Evolutionary conservation across 2,113 vertebrate species (phyloP).

Genomic region (Enhydra lutris): DNA sequence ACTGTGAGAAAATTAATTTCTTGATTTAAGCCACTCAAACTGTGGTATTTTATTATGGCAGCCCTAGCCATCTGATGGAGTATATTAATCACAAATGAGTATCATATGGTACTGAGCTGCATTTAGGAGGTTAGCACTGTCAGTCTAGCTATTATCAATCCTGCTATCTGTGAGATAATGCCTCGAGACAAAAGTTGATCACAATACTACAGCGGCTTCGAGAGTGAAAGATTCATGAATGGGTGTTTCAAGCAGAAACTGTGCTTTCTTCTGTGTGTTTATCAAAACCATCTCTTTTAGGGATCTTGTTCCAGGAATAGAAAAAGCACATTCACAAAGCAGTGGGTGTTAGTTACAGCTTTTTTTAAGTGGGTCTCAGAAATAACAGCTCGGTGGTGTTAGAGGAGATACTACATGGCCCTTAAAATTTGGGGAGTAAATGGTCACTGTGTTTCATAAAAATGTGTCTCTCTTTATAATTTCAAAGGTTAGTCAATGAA

Average conservation of each 20-base stretch:
- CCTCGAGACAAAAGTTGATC: neutral
- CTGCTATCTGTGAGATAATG: neutral
- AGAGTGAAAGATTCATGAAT: neutral
- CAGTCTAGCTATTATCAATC: neutral
- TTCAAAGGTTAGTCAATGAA: neutral
- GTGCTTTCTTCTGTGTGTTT: neutral
- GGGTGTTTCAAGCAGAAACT: neutral
- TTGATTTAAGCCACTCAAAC: neutral
- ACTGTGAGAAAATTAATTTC: neutral
- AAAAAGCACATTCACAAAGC: neutral
- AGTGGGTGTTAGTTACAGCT: neutral
- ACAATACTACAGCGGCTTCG: neutral
- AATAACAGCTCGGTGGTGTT: neutral
- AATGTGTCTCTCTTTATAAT: neutral
- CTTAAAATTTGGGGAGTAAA: neutral
- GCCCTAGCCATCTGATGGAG: neutral
- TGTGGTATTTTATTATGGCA: neutral
- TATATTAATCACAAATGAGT: neutral
- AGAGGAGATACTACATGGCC: neutral
- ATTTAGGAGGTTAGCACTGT: neutral
- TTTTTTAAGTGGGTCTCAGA: neutral
- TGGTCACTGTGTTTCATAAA: neutral
- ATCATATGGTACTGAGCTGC: neutral
- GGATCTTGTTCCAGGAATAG: neutral
- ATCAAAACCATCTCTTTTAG: neutral